phyloP scores from a whole-genome alignment of 2,113 vertebrate genomes.

The Lutjanus erythropterus region DNA sequence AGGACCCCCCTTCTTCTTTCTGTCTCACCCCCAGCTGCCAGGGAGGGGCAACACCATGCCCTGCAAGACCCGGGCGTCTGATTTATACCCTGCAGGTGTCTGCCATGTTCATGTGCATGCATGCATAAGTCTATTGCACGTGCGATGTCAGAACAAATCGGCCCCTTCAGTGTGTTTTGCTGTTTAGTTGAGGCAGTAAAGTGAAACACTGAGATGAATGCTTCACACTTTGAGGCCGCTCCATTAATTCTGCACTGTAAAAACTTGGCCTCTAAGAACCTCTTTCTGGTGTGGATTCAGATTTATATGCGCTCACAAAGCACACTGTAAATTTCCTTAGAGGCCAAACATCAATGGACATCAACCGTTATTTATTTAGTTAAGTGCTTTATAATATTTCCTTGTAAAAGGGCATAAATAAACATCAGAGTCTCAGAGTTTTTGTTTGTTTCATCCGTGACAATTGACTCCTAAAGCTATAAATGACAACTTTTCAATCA shows the following conservation, averaged over 20 bases:
- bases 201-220: constrained; percentile 52
- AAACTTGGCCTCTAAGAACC: constrained; percentile 17
- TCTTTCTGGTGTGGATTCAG: constrained; percentile 18
- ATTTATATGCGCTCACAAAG: constrained; percentile 28
- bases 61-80: constrained; percentile 39
- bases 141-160: constrained; percentile 59
- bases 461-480: not conserved
- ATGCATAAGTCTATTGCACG: constrained; percentile 45
- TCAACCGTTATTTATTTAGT: constrained; percentile 1
- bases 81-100: constrained; percentile 82
- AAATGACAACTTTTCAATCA: no score
- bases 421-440: not conserved
- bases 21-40: constrained; percentile 70
- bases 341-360: constrained; percentile 2
- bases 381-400: constrained; percentile 14
- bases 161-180: constrained; percentile 40
- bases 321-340: constrained; percentile 8
- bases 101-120: constrained; percentile 56
- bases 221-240: constrained; percentile 29
- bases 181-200: constrained; percentile 39
- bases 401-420: constrained; percentile 4
- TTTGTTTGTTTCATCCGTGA: constrained; percentile 7
- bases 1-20: constrained; percentile 6
- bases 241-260: constrained; percentile 52
- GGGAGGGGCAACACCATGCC: constrained; percentile 56